Evolutionary conservation across 2,113 vertebrate species (phyloP).

Genomic region (Eptatretus burgeri): DNA sequence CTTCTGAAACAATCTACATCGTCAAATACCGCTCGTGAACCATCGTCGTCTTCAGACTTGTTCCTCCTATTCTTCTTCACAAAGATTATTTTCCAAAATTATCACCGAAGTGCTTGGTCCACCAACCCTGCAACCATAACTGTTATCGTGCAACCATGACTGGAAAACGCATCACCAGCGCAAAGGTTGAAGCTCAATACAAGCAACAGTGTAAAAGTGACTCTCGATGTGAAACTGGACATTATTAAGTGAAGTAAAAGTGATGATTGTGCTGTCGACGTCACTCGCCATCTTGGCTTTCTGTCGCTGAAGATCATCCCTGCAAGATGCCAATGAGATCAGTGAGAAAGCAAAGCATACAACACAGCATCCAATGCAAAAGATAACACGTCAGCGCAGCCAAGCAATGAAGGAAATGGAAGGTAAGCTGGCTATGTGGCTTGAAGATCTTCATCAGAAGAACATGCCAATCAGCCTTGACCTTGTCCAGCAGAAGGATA

Average conservation of each 20-base stretch:
- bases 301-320: background rate
- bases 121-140: too few relatives aligned
- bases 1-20: too few relatives aligned
- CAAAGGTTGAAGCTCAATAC: background rate
- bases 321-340: background rate
- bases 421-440: background rate
- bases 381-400: background rate
- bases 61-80: too few relatives aligned
- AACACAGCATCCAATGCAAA: background rate
- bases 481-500: background rate
- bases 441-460: background rate
- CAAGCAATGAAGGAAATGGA: background rate
- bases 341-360: background rate
- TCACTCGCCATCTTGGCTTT: background rate
- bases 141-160: background rate
- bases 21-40: too few relatives aligned
- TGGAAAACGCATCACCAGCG: background rate
- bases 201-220: background rate
- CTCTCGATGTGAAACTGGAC: background rate
- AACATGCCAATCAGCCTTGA: background rate
- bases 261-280: background rate
- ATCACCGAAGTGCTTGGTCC: too few relatives aligned
- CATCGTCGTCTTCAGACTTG: too few relatives aligned
- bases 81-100: too few relatives aligned
- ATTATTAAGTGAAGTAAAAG: background rate